These are phyloP conservation scores for Anguilla megastoma DNA, from an alignment of 2,797 vertebrate species.

Conservation along the genomic window DNA sequence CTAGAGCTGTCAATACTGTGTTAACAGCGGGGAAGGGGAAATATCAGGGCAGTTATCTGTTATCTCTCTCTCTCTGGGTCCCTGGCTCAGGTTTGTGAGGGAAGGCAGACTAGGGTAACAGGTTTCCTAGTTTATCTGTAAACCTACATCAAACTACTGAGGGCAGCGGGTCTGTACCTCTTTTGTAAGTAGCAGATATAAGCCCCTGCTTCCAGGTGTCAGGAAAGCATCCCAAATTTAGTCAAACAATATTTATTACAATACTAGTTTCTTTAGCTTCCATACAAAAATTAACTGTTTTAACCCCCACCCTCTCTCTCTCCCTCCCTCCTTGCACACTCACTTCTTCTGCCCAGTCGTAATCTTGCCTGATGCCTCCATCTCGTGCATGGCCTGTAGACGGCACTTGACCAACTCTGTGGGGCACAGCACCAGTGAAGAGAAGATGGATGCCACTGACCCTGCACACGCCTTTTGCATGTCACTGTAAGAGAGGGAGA, in stretches of 20 bases:
- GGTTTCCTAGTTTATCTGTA: too few species aligned
- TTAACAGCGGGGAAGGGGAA: background rate
- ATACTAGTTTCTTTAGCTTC: too few species aligned
- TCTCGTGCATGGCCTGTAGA: conserved; percentile 94
- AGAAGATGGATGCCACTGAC: conserved; percentile 91
- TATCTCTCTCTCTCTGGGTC: background rate
- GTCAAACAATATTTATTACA: too few species aligned
- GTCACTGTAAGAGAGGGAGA: conserved; percentile 73
- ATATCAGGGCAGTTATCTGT: background rate
- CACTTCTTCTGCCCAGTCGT: conserved; percentile 85
- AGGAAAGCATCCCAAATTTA: too few species aligned
- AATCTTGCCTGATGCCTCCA: conserved; percentile 88
- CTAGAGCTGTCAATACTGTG: background rate
- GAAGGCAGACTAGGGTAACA: too few species aligned
- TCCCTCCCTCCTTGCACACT: conserved; percentile 48
- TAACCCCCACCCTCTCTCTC: background rate
- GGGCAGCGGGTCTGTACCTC: too few species aligned
- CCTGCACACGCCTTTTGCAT: conserved; percentile 91
- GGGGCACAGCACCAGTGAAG: conserved; percentile 90
- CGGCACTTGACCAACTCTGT: conserved; percentile 96
- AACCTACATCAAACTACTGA: too few species aligned
- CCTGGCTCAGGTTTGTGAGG: too few species aligned
- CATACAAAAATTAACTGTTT: too few species aligned
- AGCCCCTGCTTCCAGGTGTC: too few species aligned
- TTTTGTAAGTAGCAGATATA: too few species aligned